Conservation (phyloP, 1,140 invertebrate species). For the Cotesia typhae region DNA sequence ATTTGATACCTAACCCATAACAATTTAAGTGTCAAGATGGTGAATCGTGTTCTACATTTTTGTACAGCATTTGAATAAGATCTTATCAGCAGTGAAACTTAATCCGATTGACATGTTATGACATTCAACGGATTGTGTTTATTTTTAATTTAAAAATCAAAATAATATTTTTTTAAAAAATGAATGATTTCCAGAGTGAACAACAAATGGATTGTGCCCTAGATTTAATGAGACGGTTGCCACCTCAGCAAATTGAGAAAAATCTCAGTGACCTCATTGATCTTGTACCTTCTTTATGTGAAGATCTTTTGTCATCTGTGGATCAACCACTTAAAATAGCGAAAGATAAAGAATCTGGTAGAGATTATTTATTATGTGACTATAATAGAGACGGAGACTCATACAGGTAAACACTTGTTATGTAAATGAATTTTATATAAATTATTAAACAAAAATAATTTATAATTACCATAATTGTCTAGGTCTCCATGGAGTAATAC, state of each 20-base stretch:
- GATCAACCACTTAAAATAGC: slow-evolving; percentile 99
- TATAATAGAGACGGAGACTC: slow-evolving; percentile 99
- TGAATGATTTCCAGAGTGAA: slow-evolving; percentile 80
- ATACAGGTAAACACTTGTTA: slow-evolving; percentile 75
- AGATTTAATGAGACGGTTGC: slow-evolving; percentile 97
- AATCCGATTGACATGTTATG: slow-evolving; percentile 9
- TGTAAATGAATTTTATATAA: slow-evolving; percentile 7
- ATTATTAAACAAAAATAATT: slow-evolving; percentile 15
- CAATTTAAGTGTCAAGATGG: slow-evolving; percentile 51
- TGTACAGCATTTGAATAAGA: slow-evolving; percentile 29
- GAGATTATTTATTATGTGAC: slow-evolving; percentile 98
- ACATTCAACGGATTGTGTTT: background rate
- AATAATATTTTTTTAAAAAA: slow-evolving; percentile 11
- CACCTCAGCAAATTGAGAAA: slow-evolving; percentile 99
- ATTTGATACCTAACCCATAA: slow-evolving; percentile 38
- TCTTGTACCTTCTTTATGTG: slow-evolving; percentile 93
- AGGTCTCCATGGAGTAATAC: slow-evolving; percentile 99
- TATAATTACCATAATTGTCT: slow-evolving; percentile 31
- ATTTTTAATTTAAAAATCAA: background rate
- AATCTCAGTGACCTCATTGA: slow-evolving; percentile 98
- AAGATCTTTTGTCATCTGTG: slow-evolving; percentile 96
- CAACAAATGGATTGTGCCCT: slow-evolving; percentile 98
- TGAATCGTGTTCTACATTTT: slow-evolving; percentile 33
- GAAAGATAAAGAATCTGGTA: slow-evolving; percentile 91
- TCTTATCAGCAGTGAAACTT: slow-evolving; percentile 23